These are phyloP conservation scores for Acrobasis suavella DNA, from an alignment of 2,888 invertebrate genomes.

Conservation along the genomic window DNA sequence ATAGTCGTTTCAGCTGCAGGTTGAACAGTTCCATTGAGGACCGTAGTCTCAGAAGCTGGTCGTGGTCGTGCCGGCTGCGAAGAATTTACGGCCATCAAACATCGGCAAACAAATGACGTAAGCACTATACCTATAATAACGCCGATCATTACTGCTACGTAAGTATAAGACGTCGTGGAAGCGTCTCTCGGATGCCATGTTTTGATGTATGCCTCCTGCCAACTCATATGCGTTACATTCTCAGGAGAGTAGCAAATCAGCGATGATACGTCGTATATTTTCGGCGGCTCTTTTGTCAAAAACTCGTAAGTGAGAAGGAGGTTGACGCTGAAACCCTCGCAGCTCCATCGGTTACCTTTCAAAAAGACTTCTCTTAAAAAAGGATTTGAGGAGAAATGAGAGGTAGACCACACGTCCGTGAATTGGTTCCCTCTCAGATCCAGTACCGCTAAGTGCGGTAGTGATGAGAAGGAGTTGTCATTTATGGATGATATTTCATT, in stretches of 20 bases:
- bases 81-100: slow-evolving; percentile 69
- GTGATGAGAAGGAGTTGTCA: slow-evolving; percentile 83
- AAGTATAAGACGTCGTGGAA: slow-evolving; percentile 74
- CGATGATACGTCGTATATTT: slow-evolving; percentile 62
- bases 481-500: slow-evolving; percentile 83
- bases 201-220: slow-evolving; percentile 86
- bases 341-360: slow-evolving; percentile 90
- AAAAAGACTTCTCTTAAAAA: slow-evolving; percentile 83
- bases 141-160: slow-evolving; percentile 79
- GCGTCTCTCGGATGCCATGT: slow-evolving; percentile 81
- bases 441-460: slow-evolving; percentile 84
- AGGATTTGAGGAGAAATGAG: slow-evolving; percentile 83
- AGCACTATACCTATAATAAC: slow-evolving; percentile 79
- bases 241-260: slow-evolving; percentile 86
- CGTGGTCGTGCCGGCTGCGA: slow-evolving; percentile 52
- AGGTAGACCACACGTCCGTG: slow-evolving; percentile 83
- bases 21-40: slow-evolving; percentile 52
- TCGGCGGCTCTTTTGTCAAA: slow-evolving; percentile 80
- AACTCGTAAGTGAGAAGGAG: slow-evolving; percentile 84
- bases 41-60: slow-evolving; percentile 67
- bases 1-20: slow-evolving; percentile 58
- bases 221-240: slow-evolving; percentile 84
- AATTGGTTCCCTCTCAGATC: slow-evolving; percentile 88
- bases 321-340: slow-evolving; percentile 84
- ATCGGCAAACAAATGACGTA: slow-evolving; percentile 81